A percentile compares a stretch with the other conserved stretches of the same genome.
Conservation (phyloP, 2,888 invertebrate genomes). For the Copidosoma aretas region DNA sequence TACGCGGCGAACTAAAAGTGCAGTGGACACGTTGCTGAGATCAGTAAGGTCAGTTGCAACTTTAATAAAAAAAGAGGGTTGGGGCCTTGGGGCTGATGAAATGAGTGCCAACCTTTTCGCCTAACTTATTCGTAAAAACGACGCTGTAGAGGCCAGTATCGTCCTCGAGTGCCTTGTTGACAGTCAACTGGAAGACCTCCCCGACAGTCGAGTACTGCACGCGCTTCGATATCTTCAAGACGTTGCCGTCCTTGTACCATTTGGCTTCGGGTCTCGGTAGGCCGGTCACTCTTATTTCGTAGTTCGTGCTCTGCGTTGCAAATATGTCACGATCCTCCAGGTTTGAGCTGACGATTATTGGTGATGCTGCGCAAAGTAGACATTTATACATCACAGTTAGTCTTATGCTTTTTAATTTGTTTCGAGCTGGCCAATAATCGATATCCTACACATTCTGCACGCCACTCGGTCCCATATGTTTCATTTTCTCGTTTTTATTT, state of each 20-base stretch:
- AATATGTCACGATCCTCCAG: slow-evolving; percentile 77
- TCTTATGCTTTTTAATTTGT: too few relatives aligned
- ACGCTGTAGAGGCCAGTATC: slow-evolving; percentile 87
- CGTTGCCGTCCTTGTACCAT: slow-evolving; percentile 81
- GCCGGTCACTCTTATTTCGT: slow-evolving; percentile 79
- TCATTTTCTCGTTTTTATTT: too few relatives aligned
- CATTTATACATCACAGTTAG: background rate
- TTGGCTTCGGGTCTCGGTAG: slow-evolving; percentile 78
- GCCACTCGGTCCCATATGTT: too few relatives aligned
- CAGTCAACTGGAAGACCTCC: slow-evolving; percentile 76
- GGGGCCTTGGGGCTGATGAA: too few relatives aligned
- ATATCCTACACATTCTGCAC: too few relatives aligned
- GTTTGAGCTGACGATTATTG: slow-evolving; percentile 75
- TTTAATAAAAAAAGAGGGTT: too few relatives aligned
- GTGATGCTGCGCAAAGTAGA: slow-evolving; percentile 67
- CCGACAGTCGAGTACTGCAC: slow-evolving; percentile 50
- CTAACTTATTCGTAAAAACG: slow-evolving; percentile 81
- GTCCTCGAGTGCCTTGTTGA: slow-evolving; percentile 72
- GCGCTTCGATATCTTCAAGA: slow-evolving; percentile 69
- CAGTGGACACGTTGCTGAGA: too few relatives aligned
- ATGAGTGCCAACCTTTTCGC: slow-evolving; percentile 64
- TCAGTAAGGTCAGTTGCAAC: too few relatives aligned
- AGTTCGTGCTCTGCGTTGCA: slow-evolving; percentile 82
- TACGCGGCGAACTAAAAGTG: too few relatives aligned
- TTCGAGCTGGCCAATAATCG: too few relatives aligned